These are phyloP conservation scores for Tauraco erythrolophus DNA, from an alignment of 2,113 vertebrate genomes.

Conservation along the genomic window DNA sequence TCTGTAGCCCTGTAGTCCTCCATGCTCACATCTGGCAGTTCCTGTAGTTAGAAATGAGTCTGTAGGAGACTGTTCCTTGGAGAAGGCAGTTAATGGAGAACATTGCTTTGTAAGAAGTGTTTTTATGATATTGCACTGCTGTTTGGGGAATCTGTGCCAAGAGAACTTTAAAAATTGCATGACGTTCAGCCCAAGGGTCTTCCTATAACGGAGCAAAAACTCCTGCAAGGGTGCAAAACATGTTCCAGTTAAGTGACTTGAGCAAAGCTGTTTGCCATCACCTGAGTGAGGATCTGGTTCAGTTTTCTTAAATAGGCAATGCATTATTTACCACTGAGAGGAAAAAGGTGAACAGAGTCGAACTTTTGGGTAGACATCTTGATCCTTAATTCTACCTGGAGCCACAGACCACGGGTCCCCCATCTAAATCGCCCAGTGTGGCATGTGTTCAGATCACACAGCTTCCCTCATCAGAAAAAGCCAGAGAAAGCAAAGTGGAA, in stretches of 20 bases:
- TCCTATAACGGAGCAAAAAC: neutral
- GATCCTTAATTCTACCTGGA: neutral
- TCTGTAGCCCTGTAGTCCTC: neutral
- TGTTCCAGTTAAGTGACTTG: neutral
- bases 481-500: neutral
- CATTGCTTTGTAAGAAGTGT: neutral
- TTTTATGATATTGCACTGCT: neutral
- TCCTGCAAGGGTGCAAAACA: neutral
- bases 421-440: rapidly evolving
- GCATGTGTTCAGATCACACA: neutral
- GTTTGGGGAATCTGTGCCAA: neutral
- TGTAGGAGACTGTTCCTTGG: neutral
- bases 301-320: neutral
- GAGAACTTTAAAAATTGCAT: neutral
- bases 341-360: neutral
- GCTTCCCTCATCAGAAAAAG: neutral
- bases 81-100: neutral
- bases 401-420: neutral
- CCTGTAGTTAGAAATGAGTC: neutral
- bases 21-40: neutral
- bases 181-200: neutral
- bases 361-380: neutral
- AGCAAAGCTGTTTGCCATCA: neutral
- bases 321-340: neutral
- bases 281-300: neutral